Base-by-base conservation (phyloP, 2,113 vertebrate genomes). In the Silurus glanis region DNA sequence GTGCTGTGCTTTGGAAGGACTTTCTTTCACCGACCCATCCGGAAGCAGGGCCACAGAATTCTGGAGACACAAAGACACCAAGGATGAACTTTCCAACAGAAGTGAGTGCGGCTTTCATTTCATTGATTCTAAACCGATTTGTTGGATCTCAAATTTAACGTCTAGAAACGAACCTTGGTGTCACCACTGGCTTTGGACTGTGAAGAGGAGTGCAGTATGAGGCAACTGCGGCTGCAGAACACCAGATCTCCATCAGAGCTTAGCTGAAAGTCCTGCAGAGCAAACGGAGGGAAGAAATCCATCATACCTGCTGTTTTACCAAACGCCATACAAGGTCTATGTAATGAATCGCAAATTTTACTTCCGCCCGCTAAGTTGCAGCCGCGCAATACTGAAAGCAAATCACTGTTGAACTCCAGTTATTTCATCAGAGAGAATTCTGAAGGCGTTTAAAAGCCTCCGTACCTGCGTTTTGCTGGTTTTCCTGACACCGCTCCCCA, bases 151-250 rank as follows among this genome's bases (percentile, higher is more conserved):
- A 12, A 25, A 12, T 67, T 28, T 37, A 37, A 49, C 4, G 37
- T 49, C 4, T 56, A 2, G 85, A 49, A 61, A 88, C 90, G 75
- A 61, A 95, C 95, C 94, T 95, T 94, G 28, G 91, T 85, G 79
- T 94, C 92, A 62, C 88, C 62, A 14, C 81, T 62, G 9, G 90
- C 83, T 89, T 92, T 93, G 85, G 94, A 83, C 25, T 93, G 92
- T 56, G 92, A 28, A 16, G 94, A 93, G 16, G 97, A 97, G 91
- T 97, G 96, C 83, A 99, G 96, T 89, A 98, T 91, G 89, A 97
- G 97, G 94, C 98, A 99, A 93, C 97, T 98, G 92, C 98, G 97
- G 92, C 98, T 99, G 90, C 98, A 99, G 92, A 99, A 99, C 69
- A 99, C 97, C 79, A 97, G 89, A 89, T 97, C 95, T 84, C 95